Base-by-base conservation (phyloP, 2,888 invertebrate species). In the Drosophila histrio region DNA sequence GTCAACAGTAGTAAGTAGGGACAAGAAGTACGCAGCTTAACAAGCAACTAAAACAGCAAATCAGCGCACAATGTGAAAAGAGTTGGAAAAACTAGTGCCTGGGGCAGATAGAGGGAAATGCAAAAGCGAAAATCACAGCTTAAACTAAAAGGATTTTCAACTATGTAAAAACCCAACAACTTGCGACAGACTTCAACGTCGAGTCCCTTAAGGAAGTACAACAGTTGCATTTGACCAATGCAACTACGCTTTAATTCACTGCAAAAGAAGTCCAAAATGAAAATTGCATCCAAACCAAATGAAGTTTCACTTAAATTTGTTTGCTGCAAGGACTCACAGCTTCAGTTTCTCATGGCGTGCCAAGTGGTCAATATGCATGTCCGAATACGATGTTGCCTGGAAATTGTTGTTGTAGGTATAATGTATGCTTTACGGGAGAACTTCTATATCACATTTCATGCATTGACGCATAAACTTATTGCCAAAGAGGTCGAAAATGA, bases 11-110 rank as follows among this genome's bases (percentile, higher is more conserved):
- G 63, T 81, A 81, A 81, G 80, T 78, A 84, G 83, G 50, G 70
- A 67, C 86, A 75, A 85, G 77, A 70, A 79, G 77, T 73, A 75
- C 61, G 71, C 65, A 77, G 83, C 86, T 82, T 83, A 82, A 67
- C 76, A 79, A 77, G 83, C 79, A 77, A 75, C 78, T 77, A 73
- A 78, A 78, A 75, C 68, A 75, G 60, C 79, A 82, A 82, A 82
- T 82, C 83, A 83, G 73, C 59, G 82, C 72, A 64, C 76, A 85
- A 79, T 85, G 85, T 67, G 70, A 79, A 85, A 74, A 62, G 79
- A 72, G 79, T 62, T 65, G 64, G 56, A 72, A 69, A 71, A 72
- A 67, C 64, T 60, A 47, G 43, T 39, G 71, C 39, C 32, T 19
- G 15, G 36, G 36, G 46, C 59, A 58, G 26, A 28, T 57, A 38